phyloP scores from a whole-genome alignment of 2,113 vertebrate species.

The Periophthalmus modestus region DNA sequence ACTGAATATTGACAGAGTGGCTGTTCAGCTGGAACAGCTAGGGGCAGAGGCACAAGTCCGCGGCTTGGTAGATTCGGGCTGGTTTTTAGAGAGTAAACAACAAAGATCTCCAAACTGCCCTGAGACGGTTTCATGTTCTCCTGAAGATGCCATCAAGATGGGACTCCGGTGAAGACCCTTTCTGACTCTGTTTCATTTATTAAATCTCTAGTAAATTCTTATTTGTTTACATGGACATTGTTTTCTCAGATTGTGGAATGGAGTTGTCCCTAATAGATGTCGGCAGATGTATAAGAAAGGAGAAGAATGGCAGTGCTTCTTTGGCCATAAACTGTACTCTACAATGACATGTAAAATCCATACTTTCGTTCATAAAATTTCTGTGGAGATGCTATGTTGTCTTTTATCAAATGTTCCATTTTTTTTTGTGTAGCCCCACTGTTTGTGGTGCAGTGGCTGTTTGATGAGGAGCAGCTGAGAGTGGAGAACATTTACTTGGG shows the following conservation, averaged over 20 bases:
- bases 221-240: not conserved
- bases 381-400: not conserved
- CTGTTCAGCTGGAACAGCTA: slow-evolving; percentile 76
- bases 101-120: slow-evolving; percentile 75
- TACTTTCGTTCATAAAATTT: slow-evolving; percentile 8
- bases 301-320: slow-evolving; percentile 85
- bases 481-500: slow-evolving; percentile 83
- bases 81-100: slow-evolving; percentile 83
- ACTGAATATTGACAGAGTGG: slow-evolving; percentile 82
- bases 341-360: slow-evolving; percentile 78
- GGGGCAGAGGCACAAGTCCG: slow-evolving; percentile 81
- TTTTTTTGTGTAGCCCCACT: slow-evolving; percentile 72
- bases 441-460: slow-evolving; percentile 85
- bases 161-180: slow-evolving; percentile 74
- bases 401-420: not conserved
- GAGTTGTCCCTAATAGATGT: slow-evolving; percentile 80
- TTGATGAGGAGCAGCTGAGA: slow-evolving; percentile 83
- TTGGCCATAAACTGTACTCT: slow-evolving; percentile 80
- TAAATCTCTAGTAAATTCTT: not conserved
- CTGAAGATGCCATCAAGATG: slow-evolving; percentile 80
- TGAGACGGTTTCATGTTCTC: slow-evolving; percentile 76
- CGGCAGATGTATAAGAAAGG: slow-evolving; percentile 78
- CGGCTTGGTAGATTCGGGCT: slow-evolving; percentile 83
- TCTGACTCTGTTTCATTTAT: not conserved
- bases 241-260: slow-evolving; percentile 80